phyloP scores from a whole-genome alignment of 2,113 vertebrate genomes.

The Drymodes brunneopygia region DNA sequence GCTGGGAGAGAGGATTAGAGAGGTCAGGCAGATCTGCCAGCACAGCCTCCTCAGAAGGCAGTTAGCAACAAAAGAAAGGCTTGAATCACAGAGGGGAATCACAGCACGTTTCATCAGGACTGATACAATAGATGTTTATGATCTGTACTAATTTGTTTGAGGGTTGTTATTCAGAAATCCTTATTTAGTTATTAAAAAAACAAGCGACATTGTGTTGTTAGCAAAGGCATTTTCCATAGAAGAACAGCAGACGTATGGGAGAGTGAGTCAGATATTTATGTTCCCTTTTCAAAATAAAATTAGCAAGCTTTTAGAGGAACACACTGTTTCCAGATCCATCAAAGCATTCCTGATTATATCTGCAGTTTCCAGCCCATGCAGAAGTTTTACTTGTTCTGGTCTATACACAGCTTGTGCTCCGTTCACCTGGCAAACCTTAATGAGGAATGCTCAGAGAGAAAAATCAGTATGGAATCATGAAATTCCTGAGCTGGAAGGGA shows the following conservation, averaged over 20 bases:
- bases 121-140: not conserved
- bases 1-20: not conserved
- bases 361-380: not conserved
- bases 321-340: not conserved
- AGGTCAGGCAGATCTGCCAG: not conserved
- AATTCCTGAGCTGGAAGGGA: not conserved
- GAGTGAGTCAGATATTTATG: constrained; percentile 51
- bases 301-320: constrained; percentile 23
- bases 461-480: not conserved
- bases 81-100: not conserved
- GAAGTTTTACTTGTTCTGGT: not conserved
- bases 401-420: not conserved
- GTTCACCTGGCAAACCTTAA: not conserved
- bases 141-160: not conserved
- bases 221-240: not conserved
- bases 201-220: not conserved
- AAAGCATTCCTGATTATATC: not conserved
- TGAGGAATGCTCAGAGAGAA: not conserved
- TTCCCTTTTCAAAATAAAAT: constrained; percentile 17
- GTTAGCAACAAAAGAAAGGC: not conserved
- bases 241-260: not conserved
- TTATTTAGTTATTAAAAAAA: constrained; percentile 1
- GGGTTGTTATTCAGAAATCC: not conserved
- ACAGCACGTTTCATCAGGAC: not conserved
- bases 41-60: not conserved